A percentile compares a stretch with the other conserved stretches of the same genome.
Conservation (phyloP, 2,113 vertebrate genomes). For the Leucopsar rothschildi region DNA sequence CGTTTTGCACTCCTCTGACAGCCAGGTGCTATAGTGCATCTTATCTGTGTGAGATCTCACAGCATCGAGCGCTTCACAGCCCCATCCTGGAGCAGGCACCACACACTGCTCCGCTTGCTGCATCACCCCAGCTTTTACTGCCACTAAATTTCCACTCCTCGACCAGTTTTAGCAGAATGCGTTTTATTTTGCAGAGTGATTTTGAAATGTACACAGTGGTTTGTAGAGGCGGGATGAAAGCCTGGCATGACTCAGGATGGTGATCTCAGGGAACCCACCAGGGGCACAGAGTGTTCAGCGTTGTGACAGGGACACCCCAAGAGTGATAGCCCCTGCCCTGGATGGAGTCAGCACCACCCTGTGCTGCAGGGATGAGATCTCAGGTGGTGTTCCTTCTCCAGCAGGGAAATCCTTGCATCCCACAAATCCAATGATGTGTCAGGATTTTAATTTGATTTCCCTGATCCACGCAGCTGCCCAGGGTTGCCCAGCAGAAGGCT, state of each 20-base stretch:
- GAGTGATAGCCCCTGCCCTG: neutral
- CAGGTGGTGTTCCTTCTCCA: fast-evolving
- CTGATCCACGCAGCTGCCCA: fast-evolving
- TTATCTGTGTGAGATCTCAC: neutral
- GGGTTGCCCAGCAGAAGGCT: neutral
- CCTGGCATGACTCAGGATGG: neutral
- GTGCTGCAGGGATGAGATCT: neutral
- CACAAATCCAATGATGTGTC: neutral
- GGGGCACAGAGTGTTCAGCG: fast-evolving
- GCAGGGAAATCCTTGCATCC: neutral
- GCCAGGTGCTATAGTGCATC: neutral
- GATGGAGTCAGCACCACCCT: neutral
- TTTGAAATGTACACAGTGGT: fast-evolving
- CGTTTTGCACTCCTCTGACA: neutral
- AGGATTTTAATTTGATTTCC: neutral
- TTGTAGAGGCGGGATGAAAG: neutral
- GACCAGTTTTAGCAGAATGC: neutral
- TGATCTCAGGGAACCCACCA: fast-evolving
- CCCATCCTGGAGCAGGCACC: neutral
- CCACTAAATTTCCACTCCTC: neutral
- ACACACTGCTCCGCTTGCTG: neutral
- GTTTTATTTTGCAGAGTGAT: neutral
- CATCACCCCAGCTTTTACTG: neutral
- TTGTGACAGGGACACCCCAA: fast-evolving
- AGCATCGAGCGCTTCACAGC: neutral